These are phyloP conservation scores for Hydractinia symbiolongicarpus DNA, from an alignment of 30 jellyfish, hydroid and myxozoan genomes.

Conservation along the genomic window DNA sequence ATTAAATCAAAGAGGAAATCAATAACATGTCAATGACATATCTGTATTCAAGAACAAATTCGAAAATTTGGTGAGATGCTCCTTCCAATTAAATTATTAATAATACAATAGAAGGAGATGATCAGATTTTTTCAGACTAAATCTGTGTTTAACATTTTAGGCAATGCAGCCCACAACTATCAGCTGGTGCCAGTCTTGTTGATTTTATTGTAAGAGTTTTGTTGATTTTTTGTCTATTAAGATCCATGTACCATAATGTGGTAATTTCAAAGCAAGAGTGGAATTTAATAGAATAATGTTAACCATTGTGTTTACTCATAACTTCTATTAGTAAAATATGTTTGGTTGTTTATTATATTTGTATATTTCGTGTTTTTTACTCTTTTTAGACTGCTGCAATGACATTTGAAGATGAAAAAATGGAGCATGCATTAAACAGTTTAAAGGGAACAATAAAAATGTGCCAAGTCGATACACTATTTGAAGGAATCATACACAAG, in stretches of 20 bases:
- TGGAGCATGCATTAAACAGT: constrained; percentile 78
- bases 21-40: too few species aligned
- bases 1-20: too few species aligned
- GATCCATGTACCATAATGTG: neutral
- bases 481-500: constrained; percentile 68
- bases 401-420: constrained; percentile 97
- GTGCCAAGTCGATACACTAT: constrained; percentile 89
- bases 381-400: constrained; percentile 84
- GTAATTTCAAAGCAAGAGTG: too few species aligned
- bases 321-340: too few species aligned
- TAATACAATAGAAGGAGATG: too few species aligned
- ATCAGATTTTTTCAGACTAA: too few species aligned
- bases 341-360: too few species aligned
- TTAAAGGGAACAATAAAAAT: constrained; percentile 73
- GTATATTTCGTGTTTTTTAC: neutral
- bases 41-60: too few species aligned
- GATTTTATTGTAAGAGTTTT: constrained; percentile 74
- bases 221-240: neutral
- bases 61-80: too few species aligned
- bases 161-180: constrained; percentile 60
- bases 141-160: constrained; percentile 25
- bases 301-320: too few species aligned
- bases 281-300: too few species aligned
- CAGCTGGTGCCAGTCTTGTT: constrained; percentile 94
- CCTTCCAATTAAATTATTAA: too few species aligned